These are phyloP conservation scores for Lepus oiostolus DNA, from an alignment of 2,797 vertebrate genomes.

Conservation along the genomic window DNA sequence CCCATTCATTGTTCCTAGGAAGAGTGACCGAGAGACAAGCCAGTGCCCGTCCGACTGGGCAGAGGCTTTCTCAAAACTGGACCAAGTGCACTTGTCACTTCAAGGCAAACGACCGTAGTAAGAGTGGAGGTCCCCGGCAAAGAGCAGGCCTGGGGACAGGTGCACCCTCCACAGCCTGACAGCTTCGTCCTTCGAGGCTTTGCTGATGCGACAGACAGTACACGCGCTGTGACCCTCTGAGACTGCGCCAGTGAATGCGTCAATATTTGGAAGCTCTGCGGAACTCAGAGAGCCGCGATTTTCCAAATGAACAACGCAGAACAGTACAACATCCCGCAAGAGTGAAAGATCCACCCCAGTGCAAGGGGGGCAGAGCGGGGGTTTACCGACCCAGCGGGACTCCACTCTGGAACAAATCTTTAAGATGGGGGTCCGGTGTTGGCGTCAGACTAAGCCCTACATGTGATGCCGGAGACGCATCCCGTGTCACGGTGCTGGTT, in stretches of 20 bases:
- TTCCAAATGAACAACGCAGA: accelerated
- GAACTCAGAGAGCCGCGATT: accelerated
- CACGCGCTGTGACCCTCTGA: accelerated
- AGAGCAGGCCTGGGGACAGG: not conserved
- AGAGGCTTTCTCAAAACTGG: not conserved
- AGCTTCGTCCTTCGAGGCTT: not conserved
- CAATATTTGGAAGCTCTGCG: accelerated
- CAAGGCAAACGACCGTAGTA: not conserved
- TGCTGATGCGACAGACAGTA: not conserved
- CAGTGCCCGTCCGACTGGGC: no score
- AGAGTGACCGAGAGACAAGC: not conserved
- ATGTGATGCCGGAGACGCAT: no score
- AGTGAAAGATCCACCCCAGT: not conserved
- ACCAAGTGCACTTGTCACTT: conserved; percentile 16
- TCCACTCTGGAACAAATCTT: not conserved
- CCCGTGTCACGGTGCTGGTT: no score
- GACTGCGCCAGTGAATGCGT: accelerated
- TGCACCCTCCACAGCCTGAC: not conserved
- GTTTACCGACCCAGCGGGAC: no score
- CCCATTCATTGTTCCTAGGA: no score
- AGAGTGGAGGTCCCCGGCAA: not conserved
- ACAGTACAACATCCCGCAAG: not conserved
- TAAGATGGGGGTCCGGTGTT: not conserved
- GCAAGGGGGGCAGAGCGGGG: accelerated
- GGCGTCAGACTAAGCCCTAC: no score